Evolutionary conservation across 2,113 vertebrate genomes (phyloP), one percentile per base, ranked within the genome.

Genomic region (Phaethornis superciliosus): DNA sequence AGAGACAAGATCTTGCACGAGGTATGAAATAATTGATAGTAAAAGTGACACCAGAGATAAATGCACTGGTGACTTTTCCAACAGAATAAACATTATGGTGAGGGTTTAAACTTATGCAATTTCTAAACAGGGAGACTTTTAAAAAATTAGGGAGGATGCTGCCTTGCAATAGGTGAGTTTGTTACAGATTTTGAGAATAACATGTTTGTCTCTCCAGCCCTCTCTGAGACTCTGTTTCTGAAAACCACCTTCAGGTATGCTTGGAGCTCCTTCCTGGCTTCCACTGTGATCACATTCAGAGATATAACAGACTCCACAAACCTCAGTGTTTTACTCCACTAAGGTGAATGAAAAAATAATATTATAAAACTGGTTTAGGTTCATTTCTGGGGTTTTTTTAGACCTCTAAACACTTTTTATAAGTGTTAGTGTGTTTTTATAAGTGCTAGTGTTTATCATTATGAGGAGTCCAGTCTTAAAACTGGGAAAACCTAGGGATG

Each of bases 41-140:
- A 80, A 84, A 94, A 89, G 46, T 85, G 75, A 93, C 65, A 92
- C 28, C 32, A 70, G 83, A 91, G 22, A 80, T 90, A 88, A 89
- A 93, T 60, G 20, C 7, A 92, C 30, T 88, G 21, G 30, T 18
- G 18, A 18, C 0, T 1, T 88, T 88, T 85, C 68, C 51, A 64
- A 30, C 22, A 63, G 37, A 91, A 78, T 71, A 86, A 78, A 86
- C n/a, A 27, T 60, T 69, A 46, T 17, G 37, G 14, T 52, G 40
- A 88, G 17, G 16, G 7, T 78, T 90, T 86, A 88, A 93, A 84
- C 7, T 9, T 47, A 27, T 32, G 32, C 44, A 59, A 21, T 70
- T 94, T 92, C 72, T 62, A 40, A 94, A 81, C 9, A 47, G 37
- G 8, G 4, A 84, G 52, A n/a, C 35, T 46, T 42, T 32, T 35